phyloP scores from a whole-genome alignment of 2,113 vertebrate genomes.

The Callopanchax toddi region DNA sequence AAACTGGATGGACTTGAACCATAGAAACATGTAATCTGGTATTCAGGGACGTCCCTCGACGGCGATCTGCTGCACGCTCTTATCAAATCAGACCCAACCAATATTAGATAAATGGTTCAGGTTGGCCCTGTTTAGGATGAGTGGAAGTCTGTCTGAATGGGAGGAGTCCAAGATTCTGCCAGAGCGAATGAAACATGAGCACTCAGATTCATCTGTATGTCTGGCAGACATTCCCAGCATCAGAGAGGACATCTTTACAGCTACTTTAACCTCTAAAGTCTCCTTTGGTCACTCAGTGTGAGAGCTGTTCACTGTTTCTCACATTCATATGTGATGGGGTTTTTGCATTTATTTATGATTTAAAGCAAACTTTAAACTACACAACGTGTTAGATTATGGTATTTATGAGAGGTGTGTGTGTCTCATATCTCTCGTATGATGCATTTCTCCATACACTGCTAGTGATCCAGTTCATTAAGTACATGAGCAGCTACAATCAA shows the following conservation, averaged over 20 bases:
- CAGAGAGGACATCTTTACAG: constrained; percentile 1
- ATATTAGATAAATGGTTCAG: constrained; percentile 4
- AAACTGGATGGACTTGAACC: background rate
- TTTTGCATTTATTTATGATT: too few relatives aligned
- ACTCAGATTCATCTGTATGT: background rate
- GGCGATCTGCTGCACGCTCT: background rate
- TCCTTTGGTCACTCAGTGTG: background rate
- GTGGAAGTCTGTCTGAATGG: background rate
- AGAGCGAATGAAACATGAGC: constrained; percentile 13
- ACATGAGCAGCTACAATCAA: too few relatives aligned
- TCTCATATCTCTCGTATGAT: too few relatives aligned
- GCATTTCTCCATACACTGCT: too few relatives aligned
- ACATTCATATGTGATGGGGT: too few relatives aligned
- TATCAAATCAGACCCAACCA: constrained; percentile 8
- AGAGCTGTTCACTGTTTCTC: too few relatives aligned
- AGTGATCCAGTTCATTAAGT: too few relatives aligned
- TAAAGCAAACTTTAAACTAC: too few relatives aligned
- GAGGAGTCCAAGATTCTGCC: constrained; percentile 6
- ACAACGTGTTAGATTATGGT: too few relatives aligned
- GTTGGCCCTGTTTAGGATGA: background rate
- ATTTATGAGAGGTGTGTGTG: too few relatives aligned
- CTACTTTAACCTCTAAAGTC: background rate
- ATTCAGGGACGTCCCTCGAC: background rate
- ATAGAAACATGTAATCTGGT: background rate
- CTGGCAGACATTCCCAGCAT: background rate